phyloP scores from a whole-genome alignment of 2,797 vertebrate genomes.

The Ciconia nigra region DNA sequence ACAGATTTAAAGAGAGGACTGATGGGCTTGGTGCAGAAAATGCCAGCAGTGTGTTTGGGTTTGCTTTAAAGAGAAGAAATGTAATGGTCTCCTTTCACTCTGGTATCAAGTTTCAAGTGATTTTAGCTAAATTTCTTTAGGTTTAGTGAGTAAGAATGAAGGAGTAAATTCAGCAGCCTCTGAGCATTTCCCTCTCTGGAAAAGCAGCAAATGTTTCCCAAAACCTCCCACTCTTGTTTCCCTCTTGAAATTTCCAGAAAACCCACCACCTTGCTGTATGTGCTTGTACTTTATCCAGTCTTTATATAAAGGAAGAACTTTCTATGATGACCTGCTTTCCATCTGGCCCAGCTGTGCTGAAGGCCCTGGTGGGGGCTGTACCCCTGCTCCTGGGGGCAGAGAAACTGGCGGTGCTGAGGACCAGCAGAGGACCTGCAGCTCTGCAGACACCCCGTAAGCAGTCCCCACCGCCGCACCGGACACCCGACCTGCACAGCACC shows the following conservation, averaged over 20 bases:
- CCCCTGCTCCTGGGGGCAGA: not conserved
- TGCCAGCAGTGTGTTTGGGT: not conserved
- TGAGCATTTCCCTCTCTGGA: not conserved
- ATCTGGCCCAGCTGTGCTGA: not conserved
- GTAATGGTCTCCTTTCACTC: not conserved
- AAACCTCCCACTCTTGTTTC: not conserved
- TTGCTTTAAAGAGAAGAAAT: not conserved
- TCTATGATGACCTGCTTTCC: not conserved
- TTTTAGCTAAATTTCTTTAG: not conserved
- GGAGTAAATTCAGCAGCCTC: not conserved
- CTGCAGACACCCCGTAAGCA: not conserved
- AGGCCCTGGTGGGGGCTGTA: not conserved
- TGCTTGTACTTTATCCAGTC: not conserved
- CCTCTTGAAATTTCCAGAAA: not conserved
- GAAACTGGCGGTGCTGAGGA: fast-evolving
- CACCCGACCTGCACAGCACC: fast-evolving
- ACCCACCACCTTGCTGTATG: not conserved
- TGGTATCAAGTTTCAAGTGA: not conserved
- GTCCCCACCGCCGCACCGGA: fast-evolving
- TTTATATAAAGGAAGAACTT: not conserved
- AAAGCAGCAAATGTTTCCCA: not conserved
- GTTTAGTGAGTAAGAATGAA: not conserved
- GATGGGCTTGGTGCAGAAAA: not conserved
- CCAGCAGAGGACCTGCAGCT: not conserved
- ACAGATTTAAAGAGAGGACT: not conserved